phyloP scores from a whole-genome alignment of 2,797 vertebrate species.

The Hipposideros larvatus region DNA sequence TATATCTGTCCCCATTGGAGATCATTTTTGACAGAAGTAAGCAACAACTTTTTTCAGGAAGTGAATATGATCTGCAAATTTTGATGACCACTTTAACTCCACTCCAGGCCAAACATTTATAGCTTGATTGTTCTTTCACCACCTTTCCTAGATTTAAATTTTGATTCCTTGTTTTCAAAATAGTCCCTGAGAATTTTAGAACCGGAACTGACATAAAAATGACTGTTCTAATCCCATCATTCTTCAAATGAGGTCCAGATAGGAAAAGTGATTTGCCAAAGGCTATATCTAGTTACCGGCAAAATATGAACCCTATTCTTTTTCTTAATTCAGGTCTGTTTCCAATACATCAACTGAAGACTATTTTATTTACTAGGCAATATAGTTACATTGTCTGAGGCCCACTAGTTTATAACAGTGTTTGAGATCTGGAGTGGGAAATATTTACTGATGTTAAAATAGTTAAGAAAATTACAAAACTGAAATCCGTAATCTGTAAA shows the following conservation, averaged over 20 bases:
- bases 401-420: not conserved
- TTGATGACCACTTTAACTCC: not conserved
- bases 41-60: constrained; percentile 11
- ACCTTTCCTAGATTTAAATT: constrained; percentile 8
- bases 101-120: not conserved
- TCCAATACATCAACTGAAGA: not conserved
- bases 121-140: not conserved
- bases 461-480: not conserved
- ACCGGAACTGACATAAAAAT: not conserved
- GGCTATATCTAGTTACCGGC: not conserved
- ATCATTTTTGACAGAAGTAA: not conserved
- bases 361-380: not conserved
- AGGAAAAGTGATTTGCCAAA: not conserved
- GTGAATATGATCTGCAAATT: not conserved
- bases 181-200: not conserved
- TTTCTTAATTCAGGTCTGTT: not conserved
- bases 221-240: not conserved
- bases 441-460: not conserved
- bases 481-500: not conserved
- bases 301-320: not conserved
- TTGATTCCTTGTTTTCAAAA: not conserved
- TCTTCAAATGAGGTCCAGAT: not conserved
- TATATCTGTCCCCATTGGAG: not conserved
- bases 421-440: not conserved
- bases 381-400: not conserved